Base-by-base conservation (phyloP, 2,797 vertebrate species). In the Novumbra hubbsi region DNA sequence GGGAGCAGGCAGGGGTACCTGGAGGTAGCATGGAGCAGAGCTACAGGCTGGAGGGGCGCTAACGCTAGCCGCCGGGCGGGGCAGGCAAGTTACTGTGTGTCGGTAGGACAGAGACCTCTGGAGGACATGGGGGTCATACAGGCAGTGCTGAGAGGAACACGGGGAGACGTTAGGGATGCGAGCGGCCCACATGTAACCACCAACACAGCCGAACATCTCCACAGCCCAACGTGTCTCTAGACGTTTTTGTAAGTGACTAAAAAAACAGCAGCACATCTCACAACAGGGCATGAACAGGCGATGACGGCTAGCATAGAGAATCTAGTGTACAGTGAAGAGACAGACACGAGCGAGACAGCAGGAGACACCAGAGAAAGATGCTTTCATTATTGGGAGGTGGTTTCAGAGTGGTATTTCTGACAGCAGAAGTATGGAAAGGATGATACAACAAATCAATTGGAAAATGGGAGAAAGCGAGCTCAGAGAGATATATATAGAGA, bases 51-150 rank as follows among this genome's bases (percentile, higher is more conserved):
- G 84, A 73, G 82, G 52, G 41, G 82, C 70, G 70, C 64, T 84
- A 83, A 89, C 80, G 83, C 82, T 88, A 84, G 91, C 2, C 16
- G 81, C 78, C 72, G 81, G 83, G 79, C 78, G 80, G 21, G 89
- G 88, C 52, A 89, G 81, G 80, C 85, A 86, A 68, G 89, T 88
- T 70, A 91, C 82, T 30, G 85, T 92, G 84, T 88, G 55, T 11
- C 17, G 88, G 84, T 86, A 87, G 83, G 90, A 91, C 71, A 92
- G 82, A 68, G 89, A 91, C 83, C 85, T 87, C 89, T 92, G 91
- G 84, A 87, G 88, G 73, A 91, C 73, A 80, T 57, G 91, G 0
- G 89, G 91, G 73, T 93, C 91, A 84, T 88, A 89, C 86, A 86
- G 89, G 86, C 91, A 90, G 11, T 90, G 90, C 92, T 92, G 87